These are phyloP conservation scores for Chinchilla lanigera DNA, from an alignment of 2,113 vertebrate species.

Conservation along the genomic window DNA sequence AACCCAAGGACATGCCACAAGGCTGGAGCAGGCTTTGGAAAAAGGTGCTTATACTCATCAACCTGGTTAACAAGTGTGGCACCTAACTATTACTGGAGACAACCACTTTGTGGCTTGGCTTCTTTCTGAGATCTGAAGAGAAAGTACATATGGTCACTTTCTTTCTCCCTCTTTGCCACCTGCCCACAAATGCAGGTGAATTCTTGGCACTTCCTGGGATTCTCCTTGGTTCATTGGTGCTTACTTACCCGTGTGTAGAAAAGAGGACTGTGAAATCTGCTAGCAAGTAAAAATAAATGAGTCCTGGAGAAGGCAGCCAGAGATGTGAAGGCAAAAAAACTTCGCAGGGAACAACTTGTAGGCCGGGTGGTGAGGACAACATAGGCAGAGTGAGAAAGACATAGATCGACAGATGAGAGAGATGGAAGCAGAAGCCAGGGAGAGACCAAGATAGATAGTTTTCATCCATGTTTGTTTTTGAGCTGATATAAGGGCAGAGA, in stretches of 20 bases:
- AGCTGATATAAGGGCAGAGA: background rate
- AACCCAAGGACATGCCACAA: background rate
- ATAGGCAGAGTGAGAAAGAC: background rate
- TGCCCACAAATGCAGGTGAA: background rate
- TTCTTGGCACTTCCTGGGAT: background rate
- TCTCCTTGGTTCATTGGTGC: background rate
- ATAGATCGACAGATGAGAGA: background rate
- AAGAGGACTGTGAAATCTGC: background rate
- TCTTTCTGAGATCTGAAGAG: background rate
- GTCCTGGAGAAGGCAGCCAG: background rate
- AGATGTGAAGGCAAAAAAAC: background rate
- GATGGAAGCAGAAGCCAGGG: background rate
- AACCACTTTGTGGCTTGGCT: background rate
- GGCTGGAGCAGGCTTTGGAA: background rate
- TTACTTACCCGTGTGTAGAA: background rate
- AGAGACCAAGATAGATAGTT: background rate
- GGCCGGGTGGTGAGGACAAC: background rate
- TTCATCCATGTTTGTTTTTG: background rate
- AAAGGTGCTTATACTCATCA: background rate
- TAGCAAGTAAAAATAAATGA: background rate
- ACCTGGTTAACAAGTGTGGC: background rate
- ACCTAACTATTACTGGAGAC: background rate
- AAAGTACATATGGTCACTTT: background rate
- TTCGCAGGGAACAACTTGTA: background rate
- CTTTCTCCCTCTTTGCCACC: background rate